Base-by-base conservation (phyloP, 2,113 vertebrate genomes). In the Sapayoa aenigma region DNA sequence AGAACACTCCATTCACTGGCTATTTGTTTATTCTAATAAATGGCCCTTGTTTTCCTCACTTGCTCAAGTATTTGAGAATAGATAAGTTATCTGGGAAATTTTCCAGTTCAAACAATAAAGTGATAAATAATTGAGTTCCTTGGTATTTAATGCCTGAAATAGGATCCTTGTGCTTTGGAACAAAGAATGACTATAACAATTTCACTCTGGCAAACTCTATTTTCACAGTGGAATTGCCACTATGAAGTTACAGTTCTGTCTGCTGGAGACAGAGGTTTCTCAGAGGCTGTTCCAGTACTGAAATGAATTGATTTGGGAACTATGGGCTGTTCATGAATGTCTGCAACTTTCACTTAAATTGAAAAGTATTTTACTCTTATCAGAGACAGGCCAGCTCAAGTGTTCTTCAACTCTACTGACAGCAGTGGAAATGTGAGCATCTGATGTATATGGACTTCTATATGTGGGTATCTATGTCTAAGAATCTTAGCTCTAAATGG, bases 301-400 rank as follows among this genome's bases (percentile, higher is more conserved):
- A 80, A 93, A 90, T 74, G 8, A 97, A 95, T 90, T 79, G 66
- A 75, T 94, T 89, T 88, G 83, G 63, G 77, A 91, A 73, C 37
- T 35, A 27, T 66, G 79, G 90, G 33, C 58, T 72, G 35, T 41
- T 94, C 72, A 66, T 47, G 86, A 82, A 80, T 62, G n/a, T 67
- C 75, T 71, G 37, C 35, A 73, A 50, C 68, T 86, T 90, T 90
- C 59, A 80, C 42, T 86, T 65, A 56, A 27, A 90, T 15, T 58
- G 52, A 74, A 71, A 94, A 69, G 18, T 14, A 76, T 88, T 92
- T 90, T 90, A 47, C 19, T 93, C 90, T 90, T 94, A 66, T 41
- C 31, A 56, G 42, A 55, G 18, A 12, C 58, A 20, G 21, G 11
- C 9, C 41, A 92, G 13, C 5, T 87, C 28, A 84, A 19, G 6